Evolutionary conservation across 2,888 invertebrate genomes (phyloP), one percentile per base, ranked within the genome.

Genomic region (Oscheius sp.): DNA sequence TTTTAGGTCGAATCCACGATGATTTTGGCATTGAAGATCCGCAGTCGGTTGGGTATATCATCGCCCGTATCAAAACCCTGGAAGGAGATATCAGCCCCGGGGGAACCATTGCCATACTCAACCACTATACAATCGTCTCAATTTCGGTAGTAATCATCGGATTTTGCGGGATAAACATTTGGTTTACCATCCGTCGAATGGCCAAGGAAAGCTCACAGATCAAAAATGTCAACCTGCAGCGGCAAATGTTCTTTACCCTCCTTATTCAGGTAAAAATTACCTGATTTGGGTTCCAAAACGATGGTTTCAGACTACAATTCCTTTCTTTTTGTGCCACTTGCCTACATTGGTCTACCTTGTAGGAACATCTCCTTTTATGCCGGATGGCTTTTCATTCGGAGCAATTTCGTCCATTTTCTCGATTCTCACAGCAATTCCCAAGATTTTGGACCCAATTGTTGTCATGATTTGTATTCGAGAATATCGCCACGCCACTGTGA

Each of bases 51-150:
- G 61, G 61, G 9, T 61, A 61, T 35, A 61, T 61, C 5, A 35
- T 61, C 18, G 41, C 43, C 1, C 35, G 61, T 16, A 23, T 43
- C 21, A 25, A 18, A n/a, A 29, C 61, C n/a, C 27, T 35, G 7
- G 61, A 61, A n/a, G 61, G 61, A 1, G 35, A 29, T 18, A 21
- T 35, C 16, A 41, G 18, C 5, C 61, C 61, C 7, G 61, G 61
- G 43, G 61, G 61, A 0, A 61, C 43, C 23, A 61, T 23, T 43
- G 35, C 61, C 1, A 61, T 61, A 12, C n/a, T 61, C n/a, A 61
- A 61, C 21, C 61, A 61, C 21, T 61, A 61, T 18, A n/a, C 43
- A 12, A 12, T 61, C 7, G 61, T 61, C 1, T 9, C 23, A 13
- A 7, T 35, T 1, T 61, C 45, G 7, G 7, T 43, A 13, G 13